phyloP scores from a whole-genome alignment of 2,113 vertebrate genomes.

The Triplophysa siluroides region DNA sequence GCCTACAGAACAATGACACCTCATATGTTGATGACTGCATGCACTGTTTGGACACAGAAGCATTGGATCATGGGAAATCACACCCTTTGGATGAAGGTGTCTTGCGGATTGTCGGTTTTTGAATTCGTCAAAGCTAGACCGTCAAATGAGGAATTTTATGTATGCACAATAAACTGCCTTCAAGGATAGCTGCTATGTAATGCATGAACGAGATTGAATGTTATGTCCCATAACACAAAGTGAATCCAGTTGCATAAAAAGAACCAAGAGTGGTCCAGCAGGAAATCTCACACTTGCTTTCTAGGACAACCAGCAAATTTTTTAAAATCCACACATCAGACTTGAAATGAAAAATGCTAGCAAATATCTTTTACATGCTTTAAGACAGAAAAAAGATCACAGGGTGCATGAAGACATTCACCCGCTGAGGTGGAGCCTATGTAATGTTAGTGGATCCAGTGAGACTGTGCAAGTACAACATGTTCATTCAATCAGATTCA shows the following conservation, averaged over 20 bases:
- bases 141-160: background rate
- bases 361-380: conserved; percentile 1
- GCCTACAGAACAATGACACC: background rate
- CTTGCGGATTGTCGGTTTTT: conserved; percentile 4
- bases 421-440: conserved; percentile 22
- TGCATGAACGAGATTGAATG: conserved; percentile 37
- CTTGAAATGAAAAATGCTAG: conserved; percentile 1
- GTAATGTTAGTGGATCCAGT: background rate
- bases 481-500: background rate
- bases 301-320: conserved; percentile 38
- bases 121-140: background rate
- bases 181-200: background rate
- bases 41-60: conserved; percentile 14
- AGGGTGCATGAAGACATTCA: conserved; percentile 5
- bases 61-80: background rate
- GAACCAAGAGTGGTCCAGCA: background rate
- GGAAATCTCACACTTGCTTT: conserved; percentile 1
- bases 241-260: background rate
- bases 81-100: background rate
- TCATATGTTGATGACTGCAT: conserved; percentile 8
- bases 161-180: background rate
- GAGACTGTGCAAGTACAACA: background rate
- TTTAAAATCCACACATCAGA: background rate
- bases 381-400: background rate
- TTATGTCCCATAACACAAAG: conserved; percentile 15